phyloP scores from a whole-genome alignment of 1,140 invertebrate genomes.

The Hylyphantes graminicola region DNA sequence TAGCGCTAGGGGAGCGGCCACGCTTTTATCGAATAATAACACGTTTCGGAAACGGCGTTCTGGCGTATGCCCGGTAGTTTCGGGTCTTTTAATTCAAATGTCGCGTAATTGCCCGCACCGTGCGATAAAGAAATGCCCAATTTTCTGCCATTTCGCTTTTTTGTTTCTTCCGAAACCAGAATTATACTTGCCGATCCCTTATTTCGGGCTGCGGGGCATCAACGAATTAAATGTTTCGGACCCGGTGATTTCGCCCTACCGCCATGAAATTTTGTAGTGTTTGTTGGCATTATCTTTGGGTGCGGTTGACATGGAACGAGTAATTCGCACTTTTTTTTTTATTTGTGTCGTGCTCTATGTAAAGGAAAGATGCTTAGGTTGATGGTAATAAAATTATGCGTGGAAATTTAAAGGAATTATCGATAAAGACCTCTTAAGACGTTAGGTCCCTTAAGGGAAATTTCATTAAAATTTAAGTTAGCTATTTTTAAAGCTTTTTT shows the following conservation, averaged over 20 bases:
- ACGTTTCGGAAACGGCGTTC: constrained; percentile 23
- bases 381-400: too few relatives aligned
- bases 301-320: constrained; percentile 37
- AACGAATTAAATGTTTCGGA: constrained; percentile 29
- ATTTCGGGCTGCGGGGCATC: background rate
- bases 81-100: constrained; percentile 54
- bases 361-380: background rate
- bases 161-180: background rate
- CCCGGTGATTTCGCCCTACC: constrained; percentile 40
- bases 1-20: constrained; percentile 30
- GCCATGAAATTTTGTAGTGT: constrained; percentile 16
- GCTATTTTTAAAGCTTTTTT: too few relatives aligned
- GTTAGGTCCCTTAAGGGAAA: too few relatives aligned
- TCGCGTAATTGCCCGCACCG: constrained; percentile 50
- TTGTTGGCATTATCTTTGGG: constrained; percentile 31
- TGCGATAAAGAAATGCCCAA: constrained; percentile 57
- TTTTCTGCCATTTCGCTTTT: constrained; percentile 27
- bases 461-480: too few relatives aligned
- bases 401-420: too few relatives aligned
- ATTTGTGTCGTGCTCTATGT: background rate
- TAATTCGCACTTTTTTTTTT: constrained; percentile 42
- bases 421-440: too few relatives aligned
- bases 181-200: constrained; percentile 29
- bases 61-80: constrained; percentile 57
- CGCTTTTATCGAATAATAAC: constrained; percentile 52